Conservation (phyloP, 2,888 invertebrate genomes). For the Melanargia galathea region DNA sequence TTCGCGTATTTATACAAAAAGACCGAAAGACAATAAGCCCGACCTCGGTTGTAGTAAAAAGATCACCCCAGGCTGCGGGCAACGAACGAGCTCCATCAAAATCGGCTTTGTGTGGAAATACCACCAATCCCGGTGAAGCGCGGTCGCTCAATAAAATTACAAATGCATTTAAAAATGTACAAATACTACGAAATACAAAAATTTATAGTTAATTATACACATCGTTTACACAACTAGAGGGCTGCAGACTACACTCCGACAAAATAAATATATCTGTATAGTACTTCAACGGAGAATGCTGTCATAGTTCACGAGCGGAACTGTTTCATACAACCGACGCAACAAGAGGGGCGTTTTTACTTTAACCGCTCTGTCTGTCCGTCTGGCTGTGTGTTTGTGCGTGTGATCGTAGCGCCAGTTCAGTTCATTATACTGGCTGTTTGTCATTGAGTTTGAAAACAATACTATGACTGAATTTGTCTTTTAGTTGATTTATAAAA, state of each 20-base stretch:
- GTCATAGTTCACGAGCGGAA: not conserved
- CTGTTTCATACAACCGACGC: not conserved
- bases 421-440: too few species aligned
- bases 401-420: too few species aligned
- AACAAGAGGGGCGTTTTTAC: too few species aligned
- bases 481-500: too few species aligned
- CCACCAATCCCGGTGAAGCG: not conserved
- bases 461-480: too few species aligned
- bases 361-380: not conserved
- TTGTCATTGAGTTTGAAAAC: too few species aligned
- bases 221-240: conserved; percentile 20
- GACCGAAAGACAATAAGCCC: not conserved
- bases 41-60: conserved; percentile 4
- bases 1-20: conserved; percentile 8
- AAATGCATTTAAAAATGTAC: conserved; percentile 30
- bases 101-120: not conserved
- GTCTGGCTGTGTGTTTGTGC: too few species aligned
- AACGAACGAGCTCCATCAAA: not conserved
- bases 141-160: not conserved
- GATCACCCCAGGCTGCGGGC: conserved; percentile 5
- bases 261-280: too few species aligned
- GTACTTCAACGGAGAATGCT: not conserved
- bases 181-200: conserved; percentile 31
- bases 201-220: conserved; percentile 28
- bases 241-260: not conserved